Percentiles rank a stretch among this genome's conserved stretches.
Evolutionary conservation across 2,888 invertebrate species (phyloP).

Genomic region (Drosophila ustulata): DNA sequence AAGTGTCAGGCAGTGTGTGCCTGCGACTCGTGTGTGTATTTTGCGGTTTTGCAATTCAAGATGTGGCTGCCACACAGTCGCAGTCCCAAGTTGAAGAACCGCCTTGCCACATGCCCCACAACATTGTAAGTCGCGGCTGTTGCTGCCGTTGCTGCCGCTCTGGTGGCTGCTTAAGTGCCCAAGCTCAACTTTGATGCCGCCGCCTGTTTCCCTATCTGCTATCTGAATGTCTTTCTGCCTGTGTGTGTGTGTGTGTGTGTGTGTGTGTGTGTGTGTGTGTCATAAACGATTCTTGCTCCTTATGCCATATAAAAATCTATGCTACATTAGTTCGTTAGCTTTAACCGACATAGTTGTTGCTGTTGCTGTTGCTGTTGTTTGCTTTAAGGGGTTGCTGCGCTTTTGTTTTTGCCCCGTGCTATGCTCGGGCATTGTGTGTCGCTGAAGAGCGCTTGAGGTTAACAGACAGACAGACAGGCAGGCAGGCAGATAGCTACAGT

Average conservation of each 20-base stretch:
- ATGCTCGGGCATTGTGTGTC: conserved; percentile 54
- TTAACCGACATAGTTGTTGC: conserved; percentile 40
- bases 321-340: conserved; percentile 80
- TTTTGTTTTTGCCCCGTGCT: conserved; percentile 62
- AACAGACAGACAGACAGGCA: conserved; percentile 29
- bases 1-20: conserved; percentile 49
- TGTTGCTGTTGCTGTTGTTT: conserved; percentile 35
- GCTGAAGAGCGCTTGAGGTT: conserved; percentile 76
- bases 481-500: conserved; percentile 30
- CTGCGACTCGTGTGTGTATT: conserved; percentile 46
- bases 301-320: conserved; percentile 75
- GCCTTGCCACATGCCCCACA: background rate
- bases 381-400: conserved; percentile 58
- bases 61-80: conserved; percentile 32
- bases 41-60: conserved; percentile 77
- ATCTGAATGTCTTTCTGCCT: conserved; percentile 10
- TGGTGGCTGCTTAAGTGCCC: conserved; percentile 62
- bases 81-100: conserved; percentile 6
- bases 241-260: conserved; percentile 12
- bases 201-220: conserved; percentile 33
- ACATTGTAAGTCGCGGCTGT: conserved; percentile 39
- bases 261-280: conserved; percentile 50
- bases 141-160: conserved; percentile 56
- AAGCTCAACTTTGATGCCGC: conserved; percentile 43
- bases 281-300: conserved; percentile 69